Percentiles rank a stretch among this genome's conserved stretches.
These are phyloP conservation scores for Morpho helenor DNA, from an alignment of 2,888 invertebrate genomes.

Conservation along the genomic window DNA sequence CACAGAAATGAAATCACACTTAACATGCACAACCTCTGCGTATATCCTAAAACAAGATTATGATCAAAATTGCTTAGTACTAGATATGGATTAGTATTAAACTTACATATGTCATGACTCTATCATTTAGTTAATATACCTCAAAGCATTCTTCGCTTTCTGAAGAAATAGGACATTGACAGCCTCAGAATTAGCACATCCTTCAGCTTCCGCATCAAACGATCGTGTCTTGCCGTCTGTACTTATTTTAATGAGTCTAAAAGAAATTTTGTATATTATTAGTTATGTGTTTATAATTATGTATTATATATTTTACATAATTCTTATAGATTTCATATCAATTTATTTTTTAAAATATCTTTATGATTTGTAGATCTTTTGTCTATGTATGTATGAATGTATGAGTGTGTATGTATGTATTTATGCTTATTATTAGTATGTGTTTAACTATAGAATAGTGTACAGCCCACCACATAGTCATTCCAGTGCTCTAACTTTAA, in stretches of 20 bases:
- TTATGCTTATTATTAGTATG: no score
- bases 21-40: conserved; percentile 37
- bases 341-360: no score
- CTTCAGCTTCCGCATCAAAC: conserved; percentile 74
- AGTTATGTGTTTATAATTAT: background rate
- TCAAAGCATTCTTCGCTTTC: conserved; percentile 79
- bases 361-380: no score
- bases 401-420: no score
- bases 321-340: no score
- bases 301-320: no score
- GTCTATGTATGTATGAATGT: no score
- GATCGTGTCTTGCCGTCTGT: conserved; percentile 84
- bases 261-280: conserved; percentile 18
- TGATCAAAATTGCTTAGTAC: conserved; percentile 42
- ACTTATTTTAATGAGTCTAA: conserved; percentile 69
- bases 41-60: conserved; percentile 48
- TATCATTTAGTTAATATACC: conserved; percentile 33
- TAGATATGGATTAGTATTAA: background rate
- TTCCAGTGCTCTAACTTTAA: no score
- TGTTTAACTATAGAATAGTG: no score
- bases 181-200: conserved; percentile 83
- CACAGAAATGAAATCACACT: conserved; percentile 32
- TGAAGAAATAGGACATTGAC: conserved; percentile 82
- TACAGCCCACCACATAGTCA: no score
- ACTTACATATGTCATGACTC: background rate